phyloP scores from a whole-genome alignment of 2,113 vertebrate genomes.

The Xenopus tropicalis region DNA sequence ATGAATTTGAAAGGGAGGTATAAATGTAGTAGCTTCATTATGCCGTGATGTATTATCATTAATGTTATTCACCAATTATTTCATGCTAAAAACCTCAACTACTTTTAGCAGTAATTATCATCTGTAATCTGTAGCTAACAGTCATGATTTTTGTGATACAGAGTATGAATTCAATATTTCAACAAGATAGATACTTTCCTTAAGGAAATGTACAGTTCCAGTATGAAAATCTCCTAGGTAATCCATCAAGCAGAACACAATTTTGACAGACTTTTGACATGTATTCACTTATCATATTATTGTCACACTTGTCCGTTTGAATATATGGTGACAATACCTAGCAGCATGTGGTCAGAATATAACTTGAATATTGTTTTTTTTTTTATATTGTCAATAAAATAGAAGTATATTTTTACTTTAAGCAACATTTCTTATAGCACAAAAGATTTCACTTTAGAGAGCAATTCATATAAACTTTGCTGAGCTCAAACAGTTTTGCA shows the following conservation, averaged over 20 bases:
- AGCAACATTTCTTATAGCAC: no score
- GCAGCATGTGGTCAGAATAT: neutral
- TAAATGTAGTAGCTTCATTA: neutral
- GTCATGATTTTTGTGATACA: neutral
- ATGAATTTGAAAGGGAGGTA: neutral
- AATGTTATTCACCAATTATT: neutral
- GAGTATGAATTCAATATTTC: conserved; percentile 9
- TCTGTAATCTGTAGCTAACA: conserved; percentile 3
- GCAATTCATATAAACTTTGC: no score
- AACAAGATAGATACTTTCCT: conserved; percentile 17
- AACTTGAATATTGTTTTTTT: neutral
- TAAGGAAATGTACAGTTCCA: conserved; percentile 1
- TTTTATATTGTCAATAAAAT: neutral
- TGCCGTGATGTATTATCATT: neutral
- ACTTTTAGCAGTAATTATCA: neutral
- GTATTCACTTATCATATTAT: neutral
- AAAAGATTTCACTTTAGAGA: no score
- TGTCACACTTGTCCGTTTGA: neutral
- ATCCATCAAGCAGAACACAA: neutral
- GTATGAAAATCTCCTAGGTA: conserved; percentile 10
- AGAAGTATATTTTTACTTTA: no score
- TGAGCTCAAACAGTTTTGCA: no score
- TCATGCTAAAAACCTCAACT: neutral
- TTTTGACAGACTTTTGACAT: neutral
- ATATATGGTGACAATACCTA: neutral